Base-by-base conservation (phyloP, 2,797 vertebrate genomes). In the Caiman crocodilus region DNA sequence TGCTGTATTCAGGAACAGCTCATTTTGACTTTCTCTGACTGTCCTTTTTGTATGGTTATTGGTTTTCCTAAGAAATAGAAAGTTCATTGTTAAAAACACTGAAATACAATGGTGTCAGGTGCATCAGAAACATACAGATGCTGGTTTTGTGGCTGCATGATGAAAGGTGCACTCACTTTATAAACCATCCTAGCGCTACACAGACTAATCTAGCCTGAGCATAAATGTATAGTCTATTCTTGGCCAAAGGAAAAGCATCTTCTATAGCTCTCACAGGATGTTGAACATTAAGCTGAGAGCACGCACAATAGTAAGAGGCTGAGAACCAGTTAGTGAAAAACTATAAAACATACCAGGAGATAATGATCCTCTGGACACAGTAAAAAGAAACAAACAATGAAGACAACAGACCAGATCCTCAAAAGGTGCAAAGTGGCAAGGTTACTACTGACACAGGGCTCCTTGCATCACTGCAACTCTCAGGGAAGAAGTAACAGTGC, bases 51-150 rank as follows among this genome's bases (percentile, higher is more conserved):
- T 63, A 86, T 81, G 77, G 0, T 85, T 96, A 90, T 84, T 87
- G 56, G 89, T 58, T 95, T 89, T 95, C 87, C 90, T 88, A 1
- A 0, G 93, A 90, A 96, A 65, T 16, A 92, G 92, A 84, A 96
- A 90, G 91, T 90, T 90, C 14, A 42, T 12, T 14, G 92, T 94
- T 96, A 97, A 96, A 97, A 96, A 96, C 95, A 96, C 85, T 81
- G 92, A 1, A 59, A 85, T 92, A 90, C 82, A 25, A 11, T 26
- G 93, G 96, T 96, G 93, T 95, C 95, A 21, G 96, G 92, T 95
- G 79, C 84, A 60, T 92, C 96, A 96, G 92, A 96, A 97, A 97
- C 96, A 96, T 94, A 94, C 94, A 97, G 96, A 95, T 94, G 91
- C 90, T 59, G 79, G 95, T 91, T 95, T 90, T 50, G 42, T 50